Percentiles rank a stretch among this genome's conserved stretches.
Evolutionary conservation across 2,113 vertebrate species (phyloP).

Genomic region (Vidua macroura): DNA sequence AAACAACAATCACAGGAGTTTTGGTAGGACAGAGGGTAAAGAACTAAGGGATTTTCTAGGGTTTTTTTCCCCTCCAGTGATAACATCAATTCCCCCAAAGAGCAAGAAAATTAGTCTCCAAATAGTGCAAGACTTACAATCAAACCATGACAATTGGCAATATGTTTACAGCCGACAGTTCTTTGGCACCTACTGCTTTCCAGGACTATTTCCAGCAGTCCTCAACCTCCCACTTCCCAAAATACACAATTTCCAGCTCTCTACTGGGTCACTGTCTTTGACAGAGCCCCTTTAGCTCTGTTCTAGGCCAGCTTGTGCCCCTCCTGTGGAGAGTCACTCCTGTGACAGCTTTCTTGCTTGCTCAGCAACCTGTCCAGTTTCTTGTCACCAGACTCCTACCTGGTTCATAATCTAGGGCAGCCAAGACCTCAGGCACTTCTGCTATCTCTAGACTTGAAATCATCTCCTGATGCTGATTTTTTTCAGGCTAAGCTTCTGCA

Average conservation of each 20-base stretch:
- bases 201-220: not conserved
- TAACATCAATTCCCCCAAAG: not conserved
- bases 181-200: not conserved
- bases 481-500: not conserved
- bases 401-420: conserved; percentile 16
- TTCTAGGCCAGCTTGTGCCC: not conserved
- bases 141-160: not conserved
- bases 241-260: not conserved
- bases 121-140: not conserved
- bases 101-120: not conserved
- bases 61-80: not conserved
- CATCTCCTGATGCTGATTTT: not conserved
- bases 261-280: not conserved
- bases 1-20: not conserved
- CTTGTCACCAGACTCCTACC: conserved; percentile 30
- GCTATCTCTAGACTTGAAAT: not conserved
- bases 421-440: not conserved
- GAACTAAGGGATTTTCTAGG: fast-evolving
- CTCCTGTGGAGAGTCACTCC: not conserved
- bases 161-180: not conserved
- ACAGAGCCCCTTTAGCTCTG: not conserved
- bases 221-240: not conserved
- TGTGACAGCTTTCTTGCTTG: conserved; percentile 12
- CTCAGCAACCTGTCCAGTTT: conserved; percentile 24
- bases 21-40: not conserved